Conservation (phyloP, 2,888 invertebrate species). For the Xanthia icteritia region DNA sequence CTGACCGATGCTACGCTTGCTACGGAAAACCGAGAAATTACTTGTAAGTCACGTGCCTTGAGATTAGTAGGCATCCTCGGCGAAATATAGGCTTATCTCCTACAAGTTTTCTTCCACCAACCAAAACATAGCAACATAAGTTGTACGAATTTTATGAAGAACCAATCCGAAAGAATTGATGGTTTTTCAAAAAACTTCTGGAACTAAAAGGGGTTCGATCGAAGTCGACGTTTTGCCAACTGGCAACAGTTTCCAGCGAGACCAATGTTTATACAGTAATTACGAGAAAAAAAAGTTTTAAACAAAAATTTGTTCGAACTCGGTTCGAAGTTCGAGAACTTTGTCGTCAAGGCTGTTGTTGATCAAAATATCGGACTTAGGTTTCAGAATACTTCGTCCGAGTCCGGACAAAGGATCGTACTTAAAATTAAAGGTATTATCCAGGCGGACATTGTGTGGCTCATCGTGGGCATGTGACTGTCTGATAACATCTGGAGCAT, state of each 20-base stretch:
- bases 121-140: conserved; percentile 30
- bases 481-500: conserved; percentile 35
- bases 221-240: conserved; percentile 48
- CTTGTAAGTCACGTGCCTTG: conserved; percentile 40
- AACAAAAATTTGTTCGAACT: conserved; percentile 49
- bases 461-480: conserved; percentile 34
- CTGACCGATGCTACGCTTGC: conserved; percentile 2
- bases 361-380: conserved; percentile 62
- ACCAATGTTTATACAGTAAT: conserved; percentile 63
- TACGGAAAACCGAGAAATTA: conserved; percentile 10
- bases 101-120: conserved; percentile 16
- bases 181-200: conserved; percentile 46
- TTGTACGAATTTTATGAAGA: conserved; percentile 38
- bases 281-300: conserved; percentile 57
- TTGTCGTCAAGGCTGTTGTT: conserved; percentile 58
- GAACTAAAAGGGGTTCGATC: conserved; percentile 50
- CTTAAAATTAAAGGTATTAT: conserved; percentile 67
- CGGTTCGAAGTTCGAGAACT: conserved; percentile 60
- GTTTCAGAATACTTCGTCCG: conserved; percentile 56
- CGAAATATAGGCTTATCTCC: conserved; percentile 29
- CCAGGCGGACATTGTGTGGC: conserved; percentile 38
- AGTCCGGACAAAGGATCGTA: conserved; percentile 52
- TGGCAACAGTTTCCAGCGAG: conserved; percentile 47
- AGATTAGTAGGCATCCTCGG: conserved; percentile 13
- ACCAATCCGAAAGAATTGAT: conserved; percentile 53